Base-by-base conservation (phyloP, 2,888 invertebrate genomes). In the Dysmachus trigonus region DNA sequence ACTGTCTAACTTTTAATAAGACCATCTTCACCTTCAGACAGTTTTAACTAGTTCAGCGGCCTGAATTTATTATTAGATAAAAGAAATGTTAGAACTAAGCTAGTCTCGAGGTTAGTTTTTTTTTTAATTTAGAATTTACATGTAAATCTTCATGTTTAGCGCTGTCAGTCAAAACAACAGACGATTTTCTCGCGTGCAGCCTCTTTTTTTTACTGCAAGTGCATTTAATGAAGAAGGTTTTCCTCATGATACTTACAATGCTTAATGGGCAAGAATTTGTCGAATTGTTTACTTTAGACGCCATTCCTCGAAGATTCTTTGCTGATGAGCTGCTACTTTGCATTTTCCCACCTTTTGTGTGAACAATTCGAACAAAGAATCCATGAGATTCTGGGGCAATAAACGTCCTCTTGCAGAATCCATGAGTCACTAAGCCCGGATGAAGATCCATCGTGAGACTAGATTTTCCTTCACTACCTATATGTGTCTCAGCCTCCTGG, bases 401-500 rank as follows among this genome's bases (percentile, higher is more conserved):
- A 79, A 92, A 86, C 73, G 91, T 91, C 85, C 91, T 90, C 77
- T 90, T 90, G 86, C 92, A 92, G 53, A 90, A 90, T 22, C 88
- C 88, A 35, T 89, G 88, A 13, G 89, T 89, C 81, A 88, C 88
- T 27, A 88, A 79, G 86, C 89, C 90, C 81, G 91, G 89, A 87
- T 91, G 90, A 84, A 92, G 90, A 87, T 92, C 91, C 79, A 92
- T 90, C 87, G 91, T 90, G 18, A 92, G 90, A 89, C 92, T 92
- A 89, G 92, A 92, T 89, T 90, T 90, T 87, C 92, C 91, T 31
- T 91, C 91, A 87, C 92, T 92, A 85, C 91, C 91, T 82, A 92
- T 90, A 88, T 90, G 91, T 71, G 91, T 90, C 86, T 92, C 92
- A 73, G 91, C 89, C 88, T 91, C 91, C 15, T 89, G 89, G 85